Evolutionary conservation across 1,140 invertebrate species (phyloP).

Genomic region (Atopsyche davidsoni): DNA sequence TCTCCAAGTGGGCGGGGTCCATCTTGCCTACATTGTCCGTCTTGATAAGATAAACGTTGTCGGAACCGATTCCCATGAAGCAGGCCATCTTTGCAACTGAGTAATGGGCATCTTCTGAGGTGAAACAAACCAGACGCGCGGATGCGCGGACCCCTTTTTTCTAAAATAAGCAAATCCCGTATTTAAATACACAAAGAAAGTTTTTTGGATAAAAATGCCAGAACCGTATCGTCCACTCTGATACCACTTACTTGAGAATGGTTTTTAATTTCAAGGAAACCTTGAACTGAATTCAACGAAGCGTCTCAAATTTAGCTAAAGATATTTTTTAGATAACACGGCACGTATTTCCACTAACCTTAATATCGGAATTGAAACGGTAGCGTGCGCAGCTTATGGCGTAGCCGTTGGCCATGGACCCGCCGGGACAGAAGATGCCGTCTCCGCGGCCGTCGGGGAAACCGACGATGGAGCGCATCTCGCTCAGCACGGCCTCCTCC

Average conservation of each 20-base stretch:
- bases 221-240: too few species aligned
- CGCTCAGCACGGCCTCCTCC: slow-evolving; percentile 72
- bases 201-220: too few species aligned
- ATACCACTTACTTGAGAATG: too few species aligned
- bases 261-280: too few species aligned
- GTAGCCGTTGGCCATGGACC: slow-evolving; percentile 92
- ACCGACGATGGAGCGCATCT: slow-evolving; percentile 83
- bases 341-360: slow-evolving; percentile 47
- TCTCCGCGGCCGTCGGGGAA: slow-evolving; percentile 72
- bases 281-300: too few species aligned
- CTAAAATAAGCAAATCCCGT: too few species aligned
- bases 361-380: slow-evolving; percentile 68
- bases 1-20: slow-evolving; percentile 62
- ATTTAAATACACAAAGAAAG: too few species aligned
- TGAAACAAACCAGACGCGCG: slow-evolving; percentile 68
- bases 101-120: slow-evolving; percentile 90
- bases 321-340: too few species aligned
- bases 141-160: slow-evolving; percentile 61
- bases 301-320: too few species aligned
- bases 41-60: slow-evolving; percentile 68
- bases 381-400: slow-evolving; percentile 86
- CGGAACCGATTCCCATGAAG: slow-evolving; percentile 70
- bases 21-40: slow-evolving; percentile 75
- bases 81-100: slow-evolving; percentile 83
- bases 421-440: slow-evolving; percentile 93